Base-by-base conservation (phyloP, 2,888 invertebrate genomes). In the Conomelus anceps region DNA sequence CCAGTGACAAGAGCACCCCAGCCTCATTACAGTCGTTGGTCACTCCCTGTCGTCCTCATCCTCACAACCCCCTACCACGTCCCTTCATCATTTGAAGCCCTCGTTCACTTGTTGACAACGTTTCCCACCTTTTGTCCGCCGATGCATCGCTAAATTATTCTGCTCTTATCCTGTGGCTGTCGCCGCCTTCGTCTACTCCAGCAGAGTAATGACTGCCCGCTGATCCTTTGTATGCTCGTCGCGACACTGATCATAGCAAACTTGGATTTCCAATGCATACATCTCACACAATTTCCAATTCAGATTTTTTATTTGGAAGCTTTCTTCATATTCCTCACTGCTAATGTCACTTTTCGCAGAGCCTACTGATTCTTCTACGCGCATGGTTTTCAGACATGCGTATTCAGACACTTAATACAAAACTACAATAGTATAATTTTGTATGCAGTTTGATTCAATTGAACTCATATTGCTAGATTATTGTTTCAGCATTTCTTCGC, bases 1-100 rank as follows among this genome's bases (percentile, higher is more conserved):
- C 22, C 84, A n/a, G 86, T 86, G 86, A 86, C 86, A 86, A 86
- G 86, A 86, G 86, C 86, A 29, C 86, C 86, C 86, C 26, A 13
- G 86, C 86, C 86, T 86, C 86, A 86, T 86, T 86, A 86, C 23
- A 29, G 86, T 63, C 63, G 63, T 63, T 63, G 63, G n/a, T n/a
- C 63, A 63, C 1, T n/a, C 63, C 63, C n/a, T n/a, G 63, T 63
- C 63, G 63, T 63, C 63, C 63, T n/a, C 63, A 6, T n/a, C 7
- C 63, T 13, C n/a, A 20, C n/a, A 63, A 20, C 13, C 7, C n/a
- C 63, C 7, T 63, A n/a, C 63, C n/a, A 20, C 63, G 20, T 1
- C n/a, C 13, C n/a, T 1, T 63, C 63, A 20, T 3, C 63, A 1
- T 63, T 63, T n/a, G 63, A 63, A 63, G n/a, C 63, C 20, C 34